Base-by-base conservation (phyloP, 2,888 invertebrate genomes). In the Apantesis nais region DNA sequence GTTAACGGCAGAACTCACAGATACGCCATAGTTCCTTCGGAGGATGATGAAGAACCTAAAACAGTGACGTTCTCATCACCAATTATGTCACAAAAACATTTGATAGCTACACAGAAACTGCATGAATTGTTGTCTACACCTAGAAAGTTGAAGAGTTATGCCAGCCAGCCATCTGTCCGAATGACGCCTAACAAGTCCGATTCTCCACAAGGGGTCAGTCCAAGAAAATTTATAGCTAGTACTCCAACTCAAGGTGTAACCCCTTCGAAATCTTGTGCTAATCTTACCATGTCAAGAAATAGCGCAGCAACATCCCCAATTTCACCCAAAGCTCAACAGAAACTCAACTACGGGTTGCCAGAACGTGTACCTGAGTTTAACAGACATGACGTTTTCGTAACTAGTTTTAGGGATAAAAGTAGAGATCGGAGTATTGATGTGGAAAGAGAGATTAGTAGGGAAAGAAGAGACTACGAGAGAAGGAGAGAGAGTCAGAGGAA, bases 111-210 rank as follows among this genome's bases (percentile, higher is more conserved):
- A 0, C 97, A 97, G 83, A 97, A 97, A 82, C 90, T 98, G 0
- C 97, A 97, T 87, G 97, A 97, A 81, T 86, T 97, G 5, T 86
- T 97, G 0, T 96, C 97, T 1, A 97, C 97, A 0, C 97, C 97
- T 0, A 94, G 96, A 37, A 97, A 97, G 83, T 69, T 96, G 76
- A 90, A 95, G 82, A 88, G 95, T 67, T 94, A 93, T 55, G 92
- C 92, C 0, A 95, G 95, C 65, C 95, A 96, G 63, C 95, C 96
- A 0, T 96, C 95, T 9, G 93, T 96, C 0, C 89, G 92, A 16
- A 90, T 93, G 41, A 92, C 92, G 0, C 92, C 92, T 0, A 92
- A 89, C 73, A 95, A 92, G 83, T 85, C 83, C 0, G 82, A 82
- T 1, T 71, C 67, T 2, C 75, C 75, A 44, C 79, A 83, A 19